These are phyloP conservation scores for Hyles euphorbiae DNA, from an alignment of 1,140 invertebrate species.

Conservation along the genomic window DNA sequence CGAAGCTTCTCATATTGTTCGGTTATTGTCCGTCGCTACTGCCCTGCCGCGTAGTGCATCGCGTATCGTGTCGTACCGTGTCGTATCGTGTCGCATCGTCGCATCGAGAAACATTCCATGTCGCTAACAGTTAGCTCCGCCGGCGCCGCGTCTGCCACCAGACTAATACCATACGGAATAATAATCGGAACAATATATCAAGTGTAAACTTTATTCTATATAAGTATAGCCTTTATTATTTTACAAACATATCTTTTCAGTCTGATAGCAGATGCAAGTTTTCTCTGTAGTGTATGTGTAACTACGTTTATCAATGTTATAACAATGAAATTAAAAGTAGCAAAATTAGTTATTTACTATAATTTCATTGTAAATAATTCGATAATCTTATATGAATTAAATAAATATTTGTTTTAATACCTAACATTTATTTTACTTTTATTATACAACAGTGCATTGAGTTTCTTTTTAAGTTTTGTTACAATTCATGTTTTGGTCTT, in stretches of 20 bases:
- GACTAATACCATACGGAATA: constrained; percentile 44
- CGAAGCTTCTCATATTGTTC: constrained; percentile 66
- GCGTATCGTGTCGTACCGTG: constrained; percentile 1
- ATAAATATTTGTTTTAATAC: constrained; percentile 73
- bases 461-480: constrained; percentile 1
- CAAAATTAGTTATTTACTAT: constrained; percentile 54
- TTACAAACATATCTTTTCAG: constrained; percentile 69
- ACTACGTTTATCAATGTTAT: constrained; percentile 64
- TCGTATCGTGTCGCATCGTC: constrained; percentile 25
- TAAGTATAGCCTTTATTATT: constrained; percentile 65
- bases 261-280: constrained; percentile 70
- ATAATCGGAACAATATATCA: constrained; percentile 69
- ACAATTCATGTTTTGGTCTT: constrained; percentile 34
- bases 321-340: constrained; percentile 70
- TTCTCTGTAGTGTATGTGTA: constrained; percentile 71
- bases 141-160: constrained; percentile 17
- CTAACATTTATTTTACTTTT: constrained; percentile 42
- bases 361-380: constrained; percentile 73
- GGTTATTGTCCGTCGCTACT: constrained; percentile 53
- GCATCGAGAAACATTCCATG: constrained; percentile 68
- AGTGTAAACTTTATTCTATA: constrained; percentile 58
- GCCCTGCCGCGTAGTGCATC: constrained; percentile 15
- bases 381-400: constrained; percentile 70
- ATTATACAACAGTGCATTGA: background rate
- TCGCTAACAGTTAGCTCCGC: constrained; percentile 44